These are phyloP conservation scores for Accipiter cooperii DNA, from an alignment of 2,113 vertebrate genomes.

Conservation along the genomic window DNA sequence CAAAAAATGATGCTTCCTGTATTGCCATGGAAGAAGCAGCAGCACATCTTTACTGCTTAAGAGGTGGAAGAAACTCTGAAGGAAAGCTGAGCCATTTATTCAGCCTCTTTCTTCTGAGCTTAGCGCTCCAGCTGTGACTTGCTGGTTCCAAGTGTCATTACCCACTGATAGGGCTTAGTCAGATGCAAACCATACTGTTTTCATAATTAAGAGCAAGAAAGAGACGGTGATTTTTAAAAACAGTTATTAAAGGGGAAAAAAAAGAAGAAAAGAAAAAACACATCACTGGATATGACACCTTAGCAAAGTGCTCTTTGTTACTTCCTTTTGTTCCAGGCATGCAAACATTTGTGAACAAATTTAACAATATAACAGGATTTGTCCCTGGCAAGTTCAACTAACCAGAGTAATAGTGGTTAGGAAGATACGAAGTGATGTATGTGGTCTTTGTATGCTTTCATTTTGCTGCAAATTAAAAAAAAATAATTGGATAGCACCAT, in stretches of 20 bases:
- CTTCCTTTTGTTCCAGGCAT: background rate
- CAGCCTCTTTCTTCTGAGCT: background rate
- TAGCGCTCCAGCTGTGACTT: background rate
- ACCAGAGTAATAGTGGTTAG: background rate
- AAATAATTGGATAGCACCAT: background rate
- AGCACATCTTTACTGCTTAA: background rate
- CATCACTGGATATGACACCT: background rate
- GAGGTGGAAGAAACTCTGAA: background rate
- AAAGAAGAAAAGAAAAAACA: background rate
- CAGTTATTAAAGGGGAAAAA: background rate
- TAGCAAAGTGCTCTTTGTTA: background rate
- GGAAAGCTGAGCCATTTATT: background rate
- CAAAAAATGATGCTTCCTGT: background rate
- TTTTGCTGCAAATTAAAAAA: background rate
- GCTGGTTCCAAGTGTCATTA: background rate
- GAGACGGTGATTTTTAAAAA: background rate
- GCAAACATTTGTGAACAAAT: background rate
- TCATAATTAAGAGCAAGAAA: background rate
- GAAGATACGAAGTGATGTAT: background rate
- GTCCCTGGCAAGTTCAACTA: background rate
- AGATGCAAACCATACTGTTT: background rate
- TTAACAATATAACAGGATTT: background rate
- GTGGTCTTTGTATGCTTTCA: background rate
- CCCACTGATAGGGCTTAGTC: background rate
- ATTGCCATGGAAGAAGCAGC: background rate